Percentiles rank a stretch among this genome's conserved stretches.
Evolutionary conservation across 2,113 vertebrate genomes (phyloP).

Genomic region (Galbula dea): DNA sequence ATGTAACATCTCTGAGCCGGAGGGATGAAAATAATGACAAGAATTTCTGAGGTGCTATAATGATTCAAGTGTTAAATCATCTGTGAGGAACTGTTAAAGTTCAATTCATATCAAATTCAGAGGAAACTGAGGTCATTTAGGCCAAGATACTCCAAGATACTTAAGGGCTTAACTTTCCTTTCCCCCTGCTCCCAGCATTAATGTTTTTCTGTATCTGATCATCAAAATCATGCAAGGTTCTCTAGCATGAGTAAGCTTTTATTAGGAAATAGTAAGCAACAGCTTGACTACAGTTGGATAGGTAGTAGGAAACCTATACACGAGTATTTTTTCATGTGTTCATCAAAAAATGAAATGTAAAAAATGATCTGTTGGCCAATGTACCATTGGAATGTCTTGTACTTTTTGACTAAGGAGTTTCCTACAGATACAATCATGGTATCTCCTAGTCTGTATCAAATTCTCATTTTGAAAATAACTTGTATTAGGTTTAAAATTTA

Average conservation of each 20-base stretch:
- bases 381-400: not conserved
- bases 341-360: not conserved
- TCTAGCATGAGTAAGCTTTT: not conserved
- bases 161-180: not conserved
- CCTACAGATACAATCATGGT: not conserved
- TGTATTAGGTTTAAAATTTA: not conserved
- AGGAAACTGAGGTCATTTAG: not conserved
- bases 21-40: not conserved
- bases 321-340: not conserved
- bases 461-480: not conserved
- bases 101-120: not conserved
- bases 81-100: not conserved
- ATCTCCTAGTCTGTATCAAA: not conserved
- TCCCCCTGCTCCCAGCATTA: rapidly evolving
- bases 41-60: not conserved
- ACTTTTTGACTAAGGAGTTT: not conserved
- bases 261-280: not conserved
- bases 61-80: not conserved
- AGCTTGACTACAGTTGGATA: not conserved
- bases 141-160: not conserved
- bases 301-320: not conserved
- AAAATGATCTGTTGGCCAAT: not conserved
- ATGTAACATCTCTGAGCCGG: constrained; percentile 11
- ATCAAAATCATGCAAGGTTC: not conserved
- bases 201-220: not conserved